phyloP scores from a whole-genome alignment of 1,140 invertebrate genomes.

The Stenopsyche tienmushanensis region DNA sequence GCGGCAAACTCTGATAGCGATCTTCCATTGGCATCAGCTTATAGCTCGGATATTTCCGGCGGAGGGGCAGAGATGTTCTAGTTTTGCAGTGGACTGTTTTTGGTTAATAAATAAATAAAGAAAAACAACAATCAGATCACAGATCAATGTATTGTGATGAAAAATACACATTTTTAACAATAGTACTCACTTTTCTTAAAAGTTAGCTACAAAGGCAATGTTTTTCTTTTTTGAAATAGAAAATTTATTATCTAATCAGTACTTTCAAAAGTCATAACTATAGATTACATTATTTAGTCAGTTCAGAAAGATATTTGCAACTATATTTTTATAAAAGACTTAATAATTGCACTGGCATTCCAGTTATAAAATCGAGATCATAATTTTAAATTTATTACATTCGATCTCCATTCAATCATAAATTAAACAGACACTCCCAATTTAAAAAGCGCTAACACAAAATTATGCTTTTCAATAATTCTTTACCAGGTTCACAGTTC shows the following conservation, averaged over 20 bases:
- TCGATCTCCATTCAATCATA: neutral
- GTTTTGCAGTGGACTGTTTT: too few relatives aligned
- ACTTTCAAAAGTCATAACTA: conserved; percentile 32
- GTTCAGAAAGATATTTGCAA: conserved; percentile 24
- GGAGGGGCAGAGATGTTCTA: too few relatives aligned
- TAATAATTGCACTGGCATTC: conserved; percentile 6
- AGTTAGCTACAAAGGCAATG: conserved; percentile 13
- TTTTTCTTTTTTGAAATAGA: conserved; percentile 21
- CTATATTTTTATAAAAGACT: conserved; percentile 8
- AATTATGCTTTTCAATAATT: neutral
- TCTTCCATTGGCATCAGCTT: too few relatives aligned
- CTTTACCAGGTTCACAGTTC: neutral
- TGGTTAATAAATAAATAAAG: too few relatives aligned
- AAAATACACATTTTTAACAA: conserved; percentile 38
- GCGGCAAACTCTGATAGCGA: too few relatives aligned
- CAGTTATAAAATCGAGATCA: conserved; percentile 22
- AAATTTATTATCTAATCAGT: conserved; percentile 40
- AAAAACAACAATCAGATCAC: conserved; percentile 37
- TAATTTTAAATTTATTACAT: neutral
- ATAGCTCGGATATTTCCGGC: too few relatives aligned
- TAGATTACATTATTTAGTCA: conserved; percentile 19
- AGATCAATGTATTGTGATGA: conserved; percentile 42
- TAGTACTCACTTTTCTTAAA: conserved; percentile 21
- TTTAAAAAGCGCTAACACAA: neutral
- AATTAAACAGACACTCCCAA: neutral